Evolutionary conservation across 1,140 invertebrate genomes (phyloP), one percentile per base, ranked within the genome.

Genomic region (Drosophila jambulina): DNA sequence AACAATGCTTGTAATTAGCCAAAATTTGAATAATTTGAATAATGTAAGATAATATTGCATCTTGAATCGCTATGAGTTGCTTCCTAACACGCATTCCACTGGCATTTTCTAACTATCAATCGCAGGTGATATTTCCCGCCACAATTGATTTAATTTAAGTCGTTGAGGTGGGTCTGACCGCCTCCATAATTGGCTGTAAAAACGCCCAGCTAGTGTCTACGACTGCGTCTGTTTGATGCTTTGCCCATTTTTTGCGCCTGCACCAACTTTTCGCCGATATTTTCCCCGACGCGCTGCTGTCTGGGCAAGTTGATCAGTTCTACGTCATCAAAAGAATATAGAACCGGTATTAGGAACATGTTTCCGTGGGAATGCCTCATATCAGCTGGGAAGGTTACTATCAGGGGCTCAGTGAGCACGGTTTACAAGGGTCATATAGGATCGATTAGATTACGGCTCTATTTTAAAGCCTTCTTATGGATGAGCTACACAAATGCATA

Each of bases 301-400:
- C 48, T 69, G 19, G 29, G 23, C 29, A 21, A 61, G 21, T 54
- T 12, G 32, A 49, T 56, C 5, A 42, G 4, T 25, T 43, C 59
- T 48, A 74, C 80, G 76, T 82, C 80, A 78, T 21, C 10, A 46
- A 13, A 19, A 27, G 58, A 38, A 56, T 29, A 10, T 43, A 54
- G 45, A 82, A 78, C 80, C 68, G 61, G 80, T 82, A 64, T 40
- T 51, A n/a, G 25, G 46, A 36, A 40, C 43, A 54, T 32, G 49
- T 40, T 67, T 49, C 21, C 23, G 34, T 72, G 54, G 70, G 70
- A 72, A 64, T 64, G 80, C 75, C 75, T 71, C 42, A 13, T 4
- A 72, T 60, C 36, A 74, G 54, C 45, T 51, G 45, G 67, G n/a
- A 23, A 48, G 10, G n/a, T 12, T 12, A 12, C 25, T 17, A 19